phyloP scores from a whole-genome alignment of 2,797 vertebrate genomes.

The Liasis olivaceus region DNA sequence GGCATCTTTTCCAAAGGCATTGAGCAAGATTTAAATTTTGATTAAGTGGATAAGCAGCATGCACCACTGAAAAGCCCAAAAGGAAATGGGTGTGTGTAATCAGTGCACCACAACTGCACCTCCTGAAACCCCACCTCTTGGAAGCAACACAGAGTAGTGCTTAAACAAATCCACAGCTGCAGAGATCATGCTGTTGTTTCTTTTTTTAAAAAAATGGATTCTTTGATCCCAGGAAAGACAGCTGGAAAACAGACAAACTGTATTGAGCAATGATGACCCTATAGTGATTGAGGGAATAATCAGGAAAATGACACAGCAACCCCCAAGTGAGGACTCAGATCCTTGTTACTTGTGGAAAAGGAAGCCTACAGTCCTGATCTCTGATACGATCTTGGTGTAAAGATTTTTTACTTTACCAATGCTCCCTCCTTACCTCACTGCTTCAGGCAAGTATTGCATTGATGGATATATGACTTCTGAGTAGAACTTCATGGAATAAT shows the following conservation, averaged over 20 bases:
- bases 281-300: no score
- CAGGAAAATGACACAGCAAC: no score
- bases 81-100: neutral
- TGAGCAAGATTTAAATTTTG: neutral
- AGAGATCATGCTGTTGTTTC: no score
- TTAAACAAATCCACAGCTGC: neutral
- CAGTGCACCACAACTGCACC: no score
- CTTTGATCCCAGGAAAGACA: no score
- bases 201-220: no score
- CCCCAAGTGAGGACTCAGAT: no score
- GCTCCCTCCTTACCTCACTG: conserved; percentile 79
- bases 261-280: no score
- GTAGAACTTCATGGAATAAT: conserved; percentile 82
- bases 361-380: neutral
- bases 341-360: no score
- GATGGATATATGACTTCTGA: conserved; percentile 83
- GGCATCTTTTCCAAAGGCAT: neutral
- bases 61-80: neutral
- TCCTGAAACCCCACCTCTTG: no score
- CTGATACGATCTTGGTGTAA: neutral
- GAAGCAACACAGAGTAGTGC: neutral
- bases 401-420: no score
- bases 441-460: conserved; percentile 85
- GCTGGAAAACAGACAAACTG: no score
- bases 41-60: neutral